Conservation (phyloP, 2,888 invertebrate genomes). For the Dasypogon diadema region DNA sequence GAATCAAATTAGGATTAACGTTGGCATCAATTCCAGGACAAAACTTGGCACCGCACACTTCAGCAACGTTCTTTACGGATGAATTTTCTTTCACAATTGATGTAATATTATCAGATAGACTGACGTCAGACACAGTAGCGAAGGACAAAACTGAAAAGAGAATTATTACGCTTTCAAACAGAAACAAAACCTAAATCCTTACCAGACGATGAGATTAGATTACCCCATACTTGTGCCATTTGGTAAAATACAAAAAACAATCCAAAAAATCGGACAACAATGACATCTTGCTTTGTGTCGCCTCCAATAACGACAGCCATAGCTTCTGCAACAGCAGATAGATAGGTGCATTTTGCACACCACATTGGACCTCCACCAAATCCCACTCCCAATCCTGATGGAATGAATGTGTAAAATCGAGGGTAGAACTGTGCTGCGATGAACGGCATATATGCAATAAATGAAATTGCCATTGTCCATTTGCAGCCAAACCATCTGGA, state of each 20-base stretch:
- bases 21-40: slow-evolving; percentile 73
- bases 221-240: slow-evolving; percentile 96
- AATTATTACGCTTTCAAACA: not conserved
- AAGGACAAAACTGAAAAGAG: slow-evolving; percentile 61
- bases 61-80: slow-evolving; percentile 70
- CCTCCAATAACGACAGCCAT: slow-evolving; percentile 79
- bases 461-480: slow-evolving; percentile 86
- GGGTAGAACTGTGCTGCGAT: slow-evolving; percentile 93
- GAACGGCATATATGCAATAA: slow-evolving; percentile 91
- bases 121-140: slow-evolving; percentile 57
- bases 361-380: slow-evolving; percentile 93
- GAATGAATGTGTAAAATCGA: slow-evolving; percentile 84
- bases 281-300: slow-evolving; percentile 75
- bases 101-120: not conserved
- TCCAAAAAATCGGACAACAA: slow-evolving; percentile 93
- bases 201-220: slow-evolving; percentile 89
- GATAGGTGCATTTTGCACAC: slow-evolving; percentile 95
- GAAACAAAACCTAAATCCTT: slow-evolving; percentile 33
- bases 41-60: slow-evolving; percentile 81
- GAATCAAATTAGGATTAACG: slow-evolving; percentile 76
- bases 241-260: slow-evolving; percentile 97
- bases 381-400: slow-evolving; percentile 85
- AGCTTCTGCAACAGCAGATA: slow-evolving; percentile 85
- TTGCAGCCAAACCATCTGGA: slow-evolving; percentile 89
- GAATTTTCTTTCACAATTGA: not conserved